Evolutionary conservation across 2,113 vertebrate species (phyloP).

Genomic region (Eulemur rufifrons): DNA sequence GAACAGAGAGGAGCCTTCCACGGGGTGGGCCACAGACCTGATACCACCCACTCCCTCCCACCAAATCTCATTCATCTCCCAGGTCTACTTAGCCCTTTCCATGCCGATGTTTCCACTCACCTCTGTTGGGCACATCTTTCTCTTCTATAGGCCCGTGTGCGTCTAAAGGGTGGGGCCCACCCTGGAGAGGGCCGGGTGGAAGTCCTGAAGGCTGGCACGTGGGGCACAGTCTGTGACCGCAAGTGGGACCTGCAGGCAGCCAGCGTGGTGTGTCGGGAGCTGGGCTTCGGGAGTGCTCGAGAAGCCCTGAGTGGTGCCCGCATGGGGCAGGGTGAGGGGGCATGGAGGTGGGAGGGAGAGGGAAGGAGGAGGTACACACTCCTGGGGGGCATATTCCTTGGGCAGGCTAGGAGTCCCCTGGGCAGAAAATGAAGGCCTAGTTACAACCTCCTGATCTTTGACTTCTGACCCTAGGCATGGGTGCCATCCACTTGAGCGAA

Average conservation of each 20-base stretch:
- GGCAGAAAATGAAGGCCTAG: background rate
- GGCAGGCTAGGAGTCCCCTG: background rate
- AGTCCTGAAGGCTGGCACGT: conserved; percentile 91
- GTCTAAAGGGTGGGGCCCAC: conserved; percentile 92
- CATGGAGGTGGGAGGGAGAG: background rate
- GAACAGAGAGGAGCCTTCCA: background rate
- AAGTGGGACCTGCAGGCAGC: conserved; percentile 95
- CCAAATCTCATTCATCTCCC: background rate
- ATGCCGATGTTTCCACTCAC: background rate
- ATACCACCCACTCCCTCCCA: background rate
- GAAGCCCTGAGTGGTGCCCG: conserved; percentile 94
- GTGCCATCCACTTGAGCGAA: conserved; percentile 95
- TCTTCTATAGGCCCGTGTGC: conserved; percentile 82
- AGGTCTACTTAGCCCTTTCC: background rate
- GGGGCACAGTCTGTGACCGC: conserved; percentile 96
- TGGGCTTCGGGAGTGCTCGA: conserved; percentile 96
- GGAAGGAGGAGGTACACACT: background rate
- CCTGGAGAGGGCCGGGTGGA: conserved; percentile 94
- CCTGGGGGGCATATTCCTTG: background rate
- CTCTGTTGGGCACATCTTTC: background rate
- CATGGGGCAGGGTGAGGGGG: conserved; percentile 94
- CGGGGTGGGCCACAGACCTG: background rate
- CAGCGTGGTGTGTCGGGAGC: conserved; percentile 96
- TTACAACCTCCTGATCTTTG: background rate
- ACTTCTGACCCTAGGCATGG: conserved; percentile 85